Base-by-base conservation (phyloP, 2,113 vertebrate genomes). In the Orthonyx spaldingii region DNA sequence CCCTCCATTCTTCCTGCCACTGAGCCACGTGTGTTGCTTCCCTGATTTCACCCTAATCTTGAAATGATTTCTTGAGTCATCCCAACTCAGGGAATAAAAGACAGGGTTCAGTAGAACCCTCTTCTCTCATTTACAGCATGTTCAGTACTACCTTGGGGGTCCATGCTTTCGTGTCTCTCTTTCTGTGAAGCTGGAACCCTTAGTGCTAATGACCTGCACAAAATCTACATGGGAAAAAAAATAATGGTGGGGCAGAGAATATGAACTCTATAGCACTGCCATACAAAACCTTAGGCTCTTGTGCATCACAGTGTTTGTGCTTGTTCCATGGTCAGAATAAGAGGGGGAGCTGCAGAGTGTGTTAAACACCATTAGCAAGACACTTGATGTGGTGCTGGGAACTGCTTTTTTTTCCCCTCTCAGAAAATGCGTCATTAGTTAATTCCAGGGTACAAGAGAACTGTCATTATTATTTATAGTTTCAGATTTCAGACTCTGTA, bases 251-350 rank as follows among this genome's bases (percentile, higher is more conserved):
- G 12, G 16, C 18, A 88, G n/a, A 65, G 80, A 50, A 42, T 27
- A 37, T 7, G 11, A 66, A 55, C 16, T 21, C 6, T 9, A 13
- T 17, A 69, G 15, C 4, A 5, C 9, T 83, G 18, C 16, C 12
- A 3, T 15, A 5, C 69, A 65, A 83, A 69, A 61, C 19, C 23
- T 83, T 41, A 61, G 33, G 35, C 21, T 9, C 14, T 52, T 46
- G 8, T 56, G 26, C 17, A 35, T 47, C 12, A 1, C 83, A 77
- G 39, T 22, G 9, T 7, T 66, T 85, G 53, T 44, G 10, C 37
- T 64, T 0, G 0, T 79, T 57, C 20, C 1, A 0, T n/a, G 39
- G 11, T 41, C 44, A 61, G 35, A 64, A 18, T 10, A 24, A 68
- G 59, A 68, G 2, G 9, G 28, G 24, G 30, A 93, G 37, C 10